phyloP scores from a whole-genome alignment of 2,797 vertebrate genomes.

The Labeo calbasu region DNA sequence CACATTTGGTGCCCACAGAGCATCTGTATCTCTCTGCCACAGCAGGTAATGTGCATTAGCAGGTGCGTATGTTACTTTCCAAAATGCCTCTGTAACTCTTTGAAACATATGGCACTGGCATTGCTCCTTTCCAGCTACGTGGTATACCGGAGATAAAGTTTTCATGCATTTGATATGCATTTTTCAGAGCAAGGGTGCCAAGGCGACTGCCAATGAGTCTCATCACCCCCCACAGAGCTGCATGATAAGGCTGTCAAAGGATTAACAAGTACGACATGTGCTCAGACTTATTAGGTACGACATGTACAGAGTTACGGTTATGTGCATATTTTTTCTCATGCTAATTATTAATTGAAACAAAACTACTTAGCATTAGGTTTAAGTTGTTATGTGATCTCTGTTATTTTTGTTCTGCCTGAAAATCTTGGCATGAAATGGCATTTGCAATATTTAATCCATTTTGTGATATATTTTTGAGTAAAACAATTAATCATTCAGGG shows the following conservation, averaged over 20 bases:
- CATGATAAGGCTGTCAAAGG: constrained; percentile 27
- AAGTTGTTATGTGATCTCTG: background rate
- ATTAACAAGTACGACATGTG: constrained; percentile 30
- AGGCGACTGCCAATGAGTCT: constrained; percentile 38
- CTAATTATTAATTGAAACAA: constrained; percentile 33
- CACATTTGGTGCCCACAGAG: constrained; percentile 38
- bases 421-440: background rate
- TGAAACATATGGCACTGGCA: constrained; percentile 55
- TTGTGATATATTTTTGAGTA: constrained; percentile 6
- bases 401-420: background rate
- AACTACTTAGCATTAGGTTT: constrained; percentile 9
- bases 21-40: constrained; percentile 48
- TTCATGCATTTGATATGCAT: constrained; percentile 24
- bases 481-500: background rate
- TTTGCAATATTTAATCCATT: background rate
- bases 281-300: constrained; percentile 22
- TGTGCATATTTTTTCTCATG: background rate
- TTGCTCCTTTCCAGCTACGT: constrained; percentile 32
- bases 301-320: background rate
- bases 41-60: constrained; percentile 44
- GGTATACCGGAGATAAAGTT: constrained; percentile 36
- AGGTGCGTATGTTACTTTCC: constrained; percentile 41
- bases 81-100: constrained; percentile 43
- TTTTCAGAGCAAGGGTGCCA: constrained; percentile 34
- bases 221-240: constrained; percentile 21